These are phyloP conservation scores for Trichonephila clavipes DNA, from an alignment of 1,140 invertebrate genomes.

Conservation along the genomic window DNA sequence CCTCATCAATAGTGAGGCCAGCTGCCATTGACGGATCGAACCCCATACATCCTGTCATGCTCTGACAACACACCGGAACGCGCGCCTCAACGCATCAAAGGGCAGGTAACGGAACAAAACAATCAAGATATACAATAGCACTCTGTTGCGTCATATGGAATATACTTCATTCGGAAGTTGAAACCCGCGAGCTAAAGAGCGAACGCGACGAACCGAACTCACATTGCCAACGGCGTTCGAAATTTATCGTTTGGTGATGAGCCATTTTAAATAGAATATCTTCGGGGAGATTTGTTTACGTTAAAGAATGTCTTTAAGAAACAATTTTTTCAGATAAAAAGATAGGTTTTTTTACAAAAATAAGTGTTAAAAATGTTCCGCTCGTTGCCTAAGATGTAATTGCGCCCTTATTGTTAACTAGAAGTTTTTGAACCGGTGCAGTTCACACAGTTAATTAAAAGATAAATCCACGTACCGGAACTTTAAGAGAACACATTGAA, in stretches of 20 bases:
- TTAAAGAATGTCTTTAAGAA: too few relatives aligned
- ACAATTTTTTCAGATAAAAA: too few relatives aligned
- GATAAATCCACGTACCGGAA: too few relatives aligned
- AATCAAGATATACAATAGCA: not conserved
- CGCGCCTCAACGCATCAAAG: slow-evolving; percentile 2
- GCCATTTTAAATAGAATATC: not conserved
- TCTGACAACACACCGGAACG: slow-evolving; percentile 62
- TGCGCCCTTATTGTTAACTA: too few relatives aligned
- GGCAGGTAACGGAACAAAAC: slow-evolving; percentile 60
- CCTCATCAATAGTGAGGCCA: not conserved
- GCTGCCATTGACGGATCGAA: slow-evolving; percentile 12
- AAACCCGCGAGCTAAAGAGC: slow-evolving; percentile 32
- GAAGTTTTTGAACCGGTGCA: too few relatives aligned
- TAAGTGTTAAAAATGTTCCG: too few relatives aligned
- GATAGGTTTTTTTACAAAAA: too few relatives aligned
- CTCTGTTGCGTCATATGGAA: slow-evolving; percentile 22
- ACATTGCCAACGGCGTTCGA: not conserved
- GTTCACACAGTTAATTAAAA: too few relatives aligned
- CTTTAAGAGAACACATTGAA: too few relatives aligned
- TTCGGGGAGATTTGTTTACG: not conserved
- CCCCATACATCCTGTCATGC: slow-evolving; percentile 42
- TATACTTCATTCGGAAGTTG: not conserved
- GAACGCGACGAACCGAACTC: slow-evolving; percentile 28
- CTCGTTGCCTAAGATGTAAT: too few relatives aligned
- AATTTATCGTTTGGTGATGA: not conserved